Evolutionary conservation across 2,113 vertebrate species (phyloP).

Genomic region (Lepus timidus): DNA sequence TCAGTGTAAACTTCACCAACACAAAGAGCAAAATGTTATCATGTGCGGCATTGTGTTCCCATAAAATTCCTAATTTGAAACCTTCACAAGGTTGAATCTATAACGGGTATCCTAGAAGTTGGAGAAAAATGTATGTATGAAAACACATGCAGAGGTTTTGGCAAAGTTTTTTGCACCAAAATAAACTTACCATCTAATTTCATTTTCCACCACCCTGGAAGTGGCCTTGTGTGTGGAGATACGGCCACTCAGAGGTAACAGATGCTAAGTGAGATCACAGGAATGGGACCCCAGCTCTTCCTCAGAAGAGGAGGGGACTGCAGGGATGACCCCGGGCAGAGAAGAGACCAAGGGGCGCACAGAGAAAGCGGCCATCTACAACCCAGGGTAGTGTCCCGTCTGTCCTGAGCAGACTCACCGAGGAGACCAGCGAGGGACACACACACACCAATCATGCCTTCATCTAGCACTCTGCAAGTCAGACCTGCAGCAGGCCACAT

Average conservation of each 20-base stretch:
- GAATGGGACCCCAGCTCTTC: background rate
- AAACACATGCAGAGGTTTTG: no score
- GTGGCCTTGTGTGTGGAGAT: background rate
- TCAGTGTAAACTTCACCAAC: background rate
- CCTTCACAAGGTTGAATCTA: background rate
- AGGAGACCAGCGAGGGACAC: no score
- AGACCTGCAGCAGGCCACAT: background rate
- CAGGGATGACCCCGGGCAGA: background rate
- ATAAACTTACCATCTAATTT: no score
- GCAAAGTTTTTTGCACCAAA: no score
- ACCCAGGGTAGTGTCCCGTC: background rate
- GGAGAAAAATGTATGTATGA: no score
- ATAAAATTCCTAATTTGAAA: background rate
- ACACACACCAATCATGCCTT: background rate
- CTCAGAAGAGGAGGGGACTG: background rate
- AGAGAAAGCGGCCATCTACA: background rate
- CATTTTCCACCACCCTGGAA: no score
- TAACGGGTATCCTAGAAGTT: no score
- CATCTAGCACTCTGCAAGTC: background rate
- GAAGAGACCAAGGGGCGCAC: accelerated
- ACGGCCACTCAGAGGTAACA: background rate
- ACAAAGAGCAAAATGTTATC: background rate
- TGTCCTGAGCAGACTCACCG: background rate
- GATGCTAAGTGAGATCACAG: background rate
- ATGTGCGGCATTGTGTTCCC: background rate